Evolutionary conservation across 2,888 invertebrate species (phyloP), one percentile per base, ranked within the genome.

Genomic region (Carterocephalus palaemon): DNA sequence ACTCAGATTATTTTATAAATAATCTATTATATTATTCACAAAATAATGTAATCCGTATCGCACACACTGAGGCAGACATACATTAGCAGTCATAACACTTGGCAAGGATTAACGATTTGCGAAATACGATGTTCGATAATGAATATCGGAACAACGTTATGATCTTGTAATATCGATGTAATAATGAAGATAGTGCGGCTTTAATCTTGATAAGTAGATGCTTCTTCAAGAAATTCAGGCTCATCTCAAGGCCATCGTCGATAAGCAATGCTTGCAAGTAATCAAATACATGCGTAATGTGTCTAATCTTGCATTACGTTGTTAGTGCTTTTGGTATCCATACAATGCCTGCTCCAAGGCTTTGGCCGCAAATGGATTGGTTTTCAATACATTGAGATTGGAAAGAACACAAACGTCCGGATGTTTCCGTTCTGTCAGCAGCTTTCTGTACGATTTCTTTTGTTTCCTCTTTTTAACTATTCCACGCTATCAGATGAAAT

Each of bases 191-290:
- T 52, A 53, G 26, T 54, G 63, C 64, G 63, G 60, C 64, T 63
- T 69, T 76, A 77, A 80, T 77, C 80, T 75, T 70, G 77, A 80
- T 81, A 79, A 79, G 70, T 58, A 62, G 64, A 65, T 68, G 22
- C 51, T n/a, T n/a, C n/a, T n/a, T n/a, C n/a, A n/a, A n/a, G n/a
- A 64, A 68, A 69, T 67, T 64, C 58, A 57, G 60, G 66, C 64
- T 75, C 69, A 70, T 72, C 69, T 66, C 76, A 80, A 81, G 81
- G 82, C 54, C 66, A 61, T 49, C 46, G 53, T 56, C 57, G 83
- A 83, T 83, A 82, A 83, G 70, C 65, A 53, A 49, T 46, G 40
- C 49, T 33, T 34, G 28, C 38, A 37, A 34, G 41, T 19, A 29
- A 37, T 43, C 24, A 34, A 32, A 24, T 34, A 34, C 19, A 20